Evolutionary conservation across 2,888 invertebrate species (phyloP).

Genomic region (Idaea biselata): DNA sequence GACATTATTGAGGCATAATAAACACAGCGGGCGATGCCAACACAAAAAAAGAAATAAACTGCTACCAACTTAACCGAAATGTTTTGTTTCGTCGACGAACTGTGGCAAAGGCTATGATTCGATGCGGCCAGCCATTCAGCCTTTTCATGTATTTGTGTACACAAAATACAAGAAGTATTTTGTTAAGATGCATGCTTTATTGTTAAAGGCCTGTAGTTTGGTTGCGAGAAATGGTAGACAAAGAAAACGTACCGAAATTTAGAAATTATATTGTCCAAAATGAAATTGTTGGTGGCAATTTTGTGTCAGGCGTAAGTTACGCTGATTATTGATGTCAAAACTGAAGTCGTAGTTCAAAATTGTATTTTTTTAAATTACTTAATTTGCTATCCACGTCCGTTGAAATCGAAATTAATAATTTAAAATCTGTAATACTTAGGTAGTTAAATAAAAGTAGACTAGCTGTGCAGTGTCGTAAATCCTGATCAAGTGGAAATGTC

Average conservation of each 20-base stretch:
- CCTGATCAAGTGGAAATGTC: too few relatives aligned
- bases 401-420: too few relatives aligned
- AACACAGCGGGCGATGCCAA: not conserved
- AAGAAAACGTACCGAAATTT: not conserved
- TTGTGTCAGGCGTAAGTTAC: not conserved
- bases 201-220: not conserved
- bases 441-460: too few relatives aligned
- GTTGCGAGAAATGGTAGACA: not conserved
- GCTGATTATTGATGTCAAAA: not conserved
- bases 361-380: not conserved
- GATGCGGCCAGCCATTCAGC: slow-evolving; percentile 3
- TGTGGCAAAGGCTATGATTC: slow-evolving; percentile 23
- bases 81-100: slow-evolving; percentile 9
- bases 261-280: not conserved
- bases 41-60: slow-evolving; percentile 10
- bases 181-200: not conserved
- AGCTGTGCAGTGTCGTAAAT: too few relatives aligned
- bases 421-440: too few relatives aligned
- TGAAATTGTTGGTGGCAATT: not conserved
- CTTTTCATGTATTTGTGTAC: not conserved
- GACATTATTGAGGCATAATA: not conserved
- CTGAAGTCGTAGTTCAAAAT: not conserved
- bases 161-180: not conserved
- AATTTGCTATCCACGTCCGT: too few relatives aligned
- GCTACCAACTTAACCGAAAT: slow-evolving; percentile 17